Evolutionary conservation across 2,888 invertebrate species (phyloP).

Genomic region (Plagodis dolabraria): DNA sequence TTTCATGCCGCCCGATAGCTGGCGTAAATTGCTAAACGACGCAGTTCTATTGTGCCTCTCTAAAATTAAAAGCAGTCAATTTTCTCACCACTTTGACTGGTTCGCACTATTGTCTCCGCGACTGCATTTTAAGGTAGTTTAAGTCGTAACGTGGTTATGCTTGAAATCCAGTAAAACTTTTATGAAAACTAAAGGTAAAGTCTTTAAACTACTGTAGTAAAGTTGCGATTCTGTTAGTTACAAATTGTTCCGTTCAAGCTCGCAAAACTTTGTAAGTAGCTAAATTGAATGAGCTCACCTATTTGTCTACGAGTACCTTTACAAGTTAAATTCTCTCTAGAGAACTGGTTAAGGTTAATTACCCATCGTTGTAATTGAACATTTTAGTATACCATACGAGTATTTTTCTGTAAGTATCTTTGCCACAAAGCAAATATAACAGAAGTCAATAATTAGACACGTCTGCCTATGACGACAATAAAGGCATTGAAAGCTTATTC

Average conservation of each 20-base stretch:
- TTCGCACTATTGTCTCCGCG: constrained; percentile 39
- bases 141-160: constrained; percentile 47
- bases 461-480: constrained; percentile 38
- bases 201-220: constrained; percentile 33
- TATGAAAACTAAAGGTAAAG: constrained; percentile 42
- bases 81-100: constrained; percentile 55
- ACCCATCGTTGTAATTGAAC: too few species aligned
- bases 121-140: constrained; percentile 53
- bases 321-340: constrained; percentile 20
- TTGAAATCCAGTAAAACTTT: constrained; percentile 45
- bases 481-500: constrained; percentile 49
- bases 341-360: too few species aligned
- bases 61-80: constrained; percentile 67
- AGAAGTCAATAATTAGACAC: constrained; percentile 29
- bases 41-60: constrained; percentile 55
- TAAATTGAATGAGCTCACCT: constrained; percentile 28
- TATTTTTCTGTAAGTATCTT: neutral
- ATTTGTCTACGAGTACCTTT: constrained; percentile 15
- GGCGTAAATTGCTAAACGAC: constrained; percentile 57
- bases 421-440: neutral
- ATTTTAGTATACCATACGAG: too few species aligned
- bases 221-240: constrained; percentile 33
- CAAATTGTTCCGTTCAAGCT: constrained; percentile 25
- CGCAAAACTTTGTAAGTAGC: constrained; percentile 16
- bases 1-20: constrained; percentile 53